Percentiles rank a stretch among this genome's conserved stretches.
These are phyloP conservation scores for Pollenia angustigena DNA, from an alignment of 2,888 invertebrate species.

Conservation along the genomic window DNA sequence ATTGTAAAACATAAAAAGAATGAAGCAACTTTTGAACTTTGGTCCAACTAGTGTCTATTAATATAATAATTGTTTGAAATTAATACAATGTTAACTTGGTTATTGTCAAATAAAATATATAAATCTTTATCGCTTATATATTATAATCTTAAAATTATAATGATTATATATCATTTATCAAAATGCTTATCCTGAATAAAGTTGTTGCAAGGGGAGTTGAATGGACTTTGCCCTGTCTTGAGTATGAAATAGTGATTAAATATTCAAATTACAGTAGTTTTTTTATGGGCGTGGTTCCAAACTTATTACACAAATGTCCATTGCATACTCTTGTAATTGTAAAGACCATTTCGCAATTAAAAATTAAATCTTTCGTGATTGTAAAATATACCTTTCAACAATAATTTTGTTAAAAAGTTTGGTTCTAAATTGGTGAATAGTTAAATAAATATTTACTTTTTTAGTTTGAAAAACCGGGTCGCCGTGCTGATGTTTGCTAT, in stretches of 20 bases:
- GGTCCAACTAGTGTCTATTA: background rate
- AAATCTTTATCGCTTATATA: background rate
- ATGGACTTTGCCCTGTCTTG: slow-evolving; percentile 42
- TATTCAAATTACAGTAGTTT: background rate
- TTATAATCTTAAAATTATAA: background rate
- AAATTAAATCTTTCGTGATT: too few species aligned
- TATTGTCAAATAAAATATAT: too few species aligned
- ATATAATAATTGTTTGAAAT: background rate
- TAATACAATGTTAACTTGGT: too few species aligned
- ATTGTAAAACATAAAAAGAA: background rate
- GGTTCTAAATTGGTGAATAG: background rate
- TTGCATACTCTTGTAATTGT: too few species aligned
- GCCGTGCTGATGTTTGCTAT: slow-evolving; percentile 92
- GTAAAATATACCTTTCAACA: too few species aligned
- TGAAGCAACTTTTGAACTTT: slow-evolving; percentile 65
- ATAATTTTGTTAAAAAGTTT: too few species aligned
- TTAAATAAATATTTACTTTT: slow-evolving; percentile 57
- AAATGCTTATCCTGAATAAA: background rate
- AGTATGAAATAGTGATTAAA: too few species aligned
- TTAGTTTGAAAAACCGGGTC: slow-evolving; percentile 96
- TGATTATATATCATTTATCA: background rate
- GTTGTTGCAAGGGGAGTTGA: background rate
- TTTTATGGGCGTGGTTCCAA: background rate
- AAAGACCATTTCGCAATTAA: too few species aligned
- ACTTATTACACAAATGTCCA: too few species aligned